phyloP scores from a whole-genome alignment of 2,113 vertebrate genomes.

The Channa argus region DNA sequence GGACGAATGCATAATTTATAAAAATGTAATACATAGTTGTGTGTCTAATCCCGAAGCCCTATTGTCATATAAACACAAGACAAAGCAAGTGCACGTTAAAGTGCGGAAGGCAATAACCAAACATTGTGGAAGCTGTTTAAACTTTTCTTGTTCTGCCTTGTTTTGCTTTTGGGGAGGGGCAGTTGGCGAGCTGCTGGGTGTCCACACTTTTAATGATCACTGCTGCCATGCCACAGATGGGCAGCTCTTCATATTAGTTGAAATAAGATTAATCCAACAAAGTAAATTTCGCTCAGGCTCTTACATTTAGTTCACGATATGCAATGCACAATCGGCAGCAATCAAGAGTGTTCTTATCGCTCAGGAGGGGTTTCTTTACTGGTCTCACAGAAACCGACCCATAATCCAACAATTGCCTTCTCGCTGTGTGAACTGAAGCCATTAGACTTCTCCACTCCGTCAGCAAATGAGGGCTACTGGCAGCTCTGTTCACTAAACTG shows the following conservation, averaged over 20 bases:
- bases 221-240: neutral
- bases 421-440: slow-evolving; percentile 36
- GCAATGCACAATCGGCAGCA: slow-evolving; percentile 21
- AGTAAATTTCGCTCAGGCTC: neutral
- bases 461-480: slow-evolving; percentile 49
- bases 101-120: too few relatives aligned
- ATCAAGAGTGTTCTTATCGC: slow-evolving; percentile 41
- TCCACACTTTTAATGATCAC: slow-evolving; percentile 1
- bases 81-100: neutral
- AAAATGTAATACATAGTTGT: neutral
- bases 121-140: too few relatives aligned
- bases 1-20: neutral
- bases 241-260: neutral
- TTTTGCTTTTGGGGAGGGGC: neutral
- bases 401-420: slow-evolving; percentile 56
- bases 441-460: slow-evolving; percentile 45
- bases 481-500: slow-evolving; percentile 34
- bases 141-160: too few relatives aligned
- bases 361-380: slow-evolving; percentile 50
- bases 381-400: slow-evolving; percentile 41
- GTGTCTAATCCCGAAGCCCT: neutral
- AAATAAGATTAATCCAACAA: slow-evolving; percentile 21
- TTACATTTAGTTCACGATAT: slow-evolving; percentile 27
- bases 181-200: neutral
- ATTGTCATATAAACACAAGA: neutral